Base-by-base conservation (phyloP, 2,113 vertebrate species). In the Polypterus bichir region DNA sequence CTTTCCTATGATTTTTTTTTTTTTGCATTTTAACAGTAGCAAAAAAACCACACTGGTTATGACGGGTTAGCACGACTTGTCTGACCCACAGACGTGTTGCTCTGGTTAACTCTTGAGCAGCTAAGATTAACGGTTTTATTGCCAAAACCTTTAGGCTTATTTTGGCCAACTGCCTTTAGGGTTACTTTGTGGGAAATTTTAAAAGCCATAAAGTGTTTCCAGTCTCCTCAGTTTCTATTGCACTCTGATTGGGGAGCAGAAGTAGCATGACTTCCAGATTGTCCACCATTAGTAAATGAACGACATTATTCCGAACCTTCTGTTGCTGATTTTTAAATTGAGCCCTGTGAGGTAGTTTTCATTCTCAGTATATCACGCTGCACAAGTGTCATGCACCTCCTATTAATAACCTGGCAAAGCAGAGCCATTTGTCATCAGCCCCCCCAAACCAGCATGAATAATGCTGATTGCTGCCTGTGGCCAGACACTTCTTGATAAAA, bases 321-420 rank as follows among this genome's bases (percentile, higher is more conserved):
- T 44, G 65, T 65, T 57, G 59, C 63, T 63, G 62, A 10, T 67
- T 75, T 27, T 74, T 11, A 70, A 76, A 76, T 66, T 44, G 71
- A 73, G 77, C 73, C 68, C 61, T 65, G 62, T 54, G 66, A 61
- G 68, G 72, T 76, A 66, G 70, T 79, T 68, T 81, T 73, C 71
- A 65, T 77, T 69, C 63, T 8, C 68, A 53, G 11, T 77, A 71
- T 72, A 77, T 83, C 81, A 68, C 8, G 7, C 72, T 69, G 45
- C 57, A 67, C 46, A 0, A 70, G 57, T 66, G 54, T 59, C 2
- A 63, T 1, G 1, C 71, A 66, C 54, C 54, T 1, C 60, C 76
- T 84, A 83, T 76, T 76, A 81, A 81, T 82, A 64, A 68, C 74
- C 71, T 65, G 71, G 65, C 46, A 59, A 64, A 74, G 68, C 60